phyloP scores from a whole-genome alignment of 2,888 invertebrate species.

The Dicycla oo region DNA sequence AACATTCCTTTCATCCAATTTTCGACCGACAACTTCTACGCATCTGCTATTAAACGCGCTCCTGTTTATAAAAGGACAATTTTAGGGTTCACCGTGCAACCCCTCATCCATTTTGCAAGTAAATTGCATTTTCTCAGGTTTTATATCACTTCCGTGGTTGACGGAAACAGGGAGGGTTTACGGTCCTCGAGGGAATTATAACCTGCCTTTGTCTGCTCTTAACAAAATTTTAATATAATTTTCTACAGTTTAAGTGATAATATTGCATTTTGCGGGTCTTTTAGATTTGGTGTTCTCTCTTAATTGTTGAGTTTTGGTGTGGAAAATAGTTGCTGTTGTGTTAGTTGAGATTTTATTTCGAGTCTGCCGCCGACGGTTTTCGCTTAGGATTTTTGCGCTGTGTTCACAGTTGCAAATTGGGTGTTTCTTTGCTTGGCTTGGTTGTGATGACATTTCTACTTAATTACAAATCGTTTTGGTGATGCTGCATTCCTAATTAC shows the following conservation, averaged over 20 bases:
- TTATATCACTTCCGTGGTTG: constrained; percentile 62
- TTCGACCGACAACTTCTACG: constrained; percentile 44
- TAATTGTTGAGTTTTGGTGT: constrained; percentile 45
- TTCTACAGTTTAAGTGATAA: constrained; percentile 62
- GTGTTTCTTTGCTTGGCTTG: constrained; percentile 5
- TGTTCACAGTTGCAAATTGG: constrained; percentile 5
- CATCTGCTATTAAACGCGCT: constrained; percentile 56
- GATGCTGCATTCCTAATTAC: background rate
- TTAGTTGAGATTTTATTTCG: constrained; percentile 45
- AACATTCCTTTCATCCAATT: constrained; percentile 48
- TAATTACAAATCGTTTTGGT: background rate
- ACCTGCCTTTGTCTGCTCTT: constrained; percentile 58
- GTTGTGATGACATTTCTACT: constrained; percentile 16
- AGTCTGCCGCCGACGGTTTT: constrained; percentile 42
- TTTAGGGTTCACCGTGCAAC: constrained; percentile 54
- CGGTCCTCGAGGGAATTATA: constrained; percentile 54
- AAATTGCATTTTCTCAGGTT: constrained; percentile 70
- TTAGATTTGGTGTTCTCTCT: constrained; percentile 35
- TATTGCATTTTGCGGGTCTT: constrained; percentile 57
- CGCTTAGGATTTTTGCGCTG: constrained; percentile 16
- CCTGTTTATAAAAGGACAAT: constrained; percentile 60
- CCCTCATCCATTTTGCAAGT: constrained; percentile 67
- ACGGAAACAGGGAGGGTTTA: constrained; percentile 54
- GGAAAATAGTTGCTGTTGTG: constrained; percentile 35
- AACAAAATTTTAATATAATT: constrained; percentile 64